A percentile compares a stretch with the other conserved stretches of the same genome.
phyloP scores from a whole-genome alignment of 2,113 vertebrate species.

The Nannospalax galili region DNA sequence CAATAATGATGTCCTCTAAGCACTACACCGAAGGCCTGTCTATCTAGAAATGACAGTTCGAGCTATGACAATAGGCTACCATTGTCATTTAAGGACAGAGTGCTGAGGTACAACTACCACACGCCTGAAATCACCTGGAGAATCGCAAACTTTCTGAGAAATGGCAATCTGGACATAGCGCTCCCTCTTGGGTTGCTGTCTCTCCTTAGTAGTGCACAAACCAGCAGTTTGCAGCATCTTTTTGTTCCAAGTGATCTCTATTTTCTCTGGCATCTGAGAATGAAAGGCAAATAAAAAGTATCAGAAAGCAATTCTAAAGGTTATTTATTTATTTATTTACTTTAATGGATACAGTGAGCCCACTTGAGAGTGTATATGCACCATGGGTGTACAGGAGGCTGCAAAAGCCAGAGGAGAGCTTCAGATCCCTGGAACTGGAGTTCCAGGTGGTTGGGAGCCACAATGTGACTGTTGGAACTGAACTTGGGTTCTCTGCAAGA shows the following conservation, averaged over 20 bases:
- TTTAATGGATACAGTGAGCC: not conserved
- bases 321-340: not conserved
- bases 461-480: not conserved
- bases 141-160: conserved; percentile 95
- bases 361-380: not conserved
- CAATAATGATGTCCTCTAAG: conserved; percentile 16
- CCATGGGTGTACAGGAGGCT: not conserved
- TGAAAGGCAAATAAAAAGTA: conserved; percentile 27
- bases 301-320: conserved; percentile 34
- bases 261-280: conserved; percentile 89
- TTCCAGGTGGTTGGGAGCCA: not conserved
- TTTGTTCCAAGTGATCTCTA: conserved; percentile 95
- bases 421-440: not conserved
- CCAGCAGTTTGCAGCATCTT: conserved; percentile 96
- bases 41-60: not conserved
- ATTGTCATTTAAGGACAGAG: not conserved
- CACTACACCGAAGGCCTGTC: not conserved
- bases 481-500: not conserved
- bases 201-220: conserved; percentile 89
- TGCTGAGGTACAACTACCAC: rapidly evolving
- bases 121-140: conserved; percentile 86
- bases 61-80: not conserved
- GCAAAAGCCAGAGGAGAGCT: not conserved
- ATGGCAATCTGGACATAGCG: conserved; percentile 92
- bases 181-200: conserved; percentile 51